Base-by-base conservation (phyloP, 2,888 invertebrate genomes). In the Kuschelorhynchus macadamiae region DNA sequence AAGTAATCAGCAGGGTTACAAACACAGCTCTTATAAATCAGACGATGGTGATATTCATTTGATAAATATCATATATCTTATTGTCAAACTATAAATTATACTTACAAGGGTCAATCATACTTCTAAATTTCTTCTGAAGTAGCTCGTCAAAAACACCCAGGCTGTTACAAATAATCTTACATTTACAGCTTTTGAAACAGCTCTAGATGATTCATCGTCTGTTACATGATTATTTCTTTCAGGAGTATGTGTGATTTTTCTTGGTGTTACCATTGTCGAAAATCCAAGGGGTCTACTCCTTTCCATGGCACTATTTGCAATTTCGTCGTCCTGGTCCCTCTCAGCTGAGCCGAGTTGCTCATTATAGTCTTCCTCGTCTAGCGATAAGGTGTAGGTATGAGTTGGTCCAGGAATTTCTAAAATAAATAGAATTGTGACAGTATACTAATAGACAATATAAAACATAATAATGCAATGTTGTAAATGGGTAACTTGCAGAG, bases 371-470 rank as follows among this genome's bases (percentile, higher is more conserved):
- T 85, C 84, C 67, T 85, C 85, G 71, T 84, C 83, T 33, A 79
- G 74, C 11, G 87, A 86, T 73, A 86, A 85, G 49, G 87, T 86
- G 76, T 86, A 87, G 76, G 85, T 86, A 67, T 87, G 82, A 39
- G 89, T 88, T 7, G 91, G 90, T 30, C 91, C 91, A n/a, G 91
- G 90, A 75, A 93, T 93, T 85, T 92, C 93, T 93, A 75, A 9
- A 75, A 75, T 1, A 44, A 47, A 30, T 25, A 25, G n/a, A n/a
- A n/a, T n/a, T n/a, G n/a, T n/a, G n/a, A n/a, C n/a, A n/a, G n/a
- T n/a, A n/a, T n/a, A n/a, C n/a, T n/a, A n/a, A n/a, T n/a, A n/a
- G n/a, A n/a, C n/a, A n/a, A n/a, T n/a, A n/a, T n/a, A n/a, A n/a
- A n/a, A n/a, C n/a, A n/a, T n/a, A n/a, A n/a, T n/a, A n/a, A n/a